phyloP scores from a whole-genome alignment of 2,888 invertebrate species.

The Pyralis farinalis region DNA sequence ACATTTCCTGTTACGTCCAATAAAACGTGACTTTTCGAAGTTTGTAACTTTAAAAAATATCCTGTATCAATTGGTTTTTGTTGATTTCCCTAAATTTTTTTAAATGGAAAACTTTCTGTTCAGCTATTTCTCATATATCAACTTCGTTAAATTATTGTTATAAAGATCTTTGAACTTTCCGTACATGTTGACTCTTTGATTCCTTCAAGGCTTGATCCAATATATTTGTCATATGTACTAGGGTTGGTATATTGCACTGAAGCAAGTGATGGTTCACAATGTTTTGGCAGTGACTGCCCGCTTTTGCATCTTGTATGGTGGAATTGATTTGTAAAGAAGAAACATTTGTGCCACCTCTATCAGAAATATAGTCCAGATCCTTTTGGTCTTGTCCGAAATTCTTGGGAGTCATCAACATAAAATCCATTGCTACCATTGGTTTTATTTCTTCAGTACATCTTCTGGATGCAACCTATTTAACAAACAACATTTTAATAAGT shows the following conservation, averaged over 20 bases:
- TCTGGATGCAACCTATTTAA: conserved; percentile 55
- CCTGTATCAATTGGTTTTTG: too few species aligned
- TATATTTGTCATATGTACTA: conserved; percentile 73
- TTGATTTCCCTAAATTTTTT: too few species aligned
- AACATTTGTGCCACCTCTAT: conserved; percentile 18
- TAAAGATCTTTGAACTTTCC: conserved; percentile 74
- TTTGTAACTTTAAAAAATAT: too few species aligned
- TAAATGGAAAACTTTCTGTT: too few species aligned
- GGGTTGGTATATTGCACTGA: conserved; percentile 79
- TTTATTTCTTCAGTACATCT: conserved; percentile 45
- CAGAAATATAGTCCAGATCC: conserved; percentile 13
- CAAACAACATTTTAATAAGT: conserved; percentile 1
- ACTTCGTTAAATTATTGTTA: conserved; percentile 29
- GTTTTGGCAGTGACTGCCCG: conserved; percentile 67
- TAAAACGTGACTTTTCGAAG: too few species aligned
- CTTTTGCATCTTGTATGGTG: conserved; percentile 55
- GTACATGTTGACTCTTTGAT: conserved; percentile 79
- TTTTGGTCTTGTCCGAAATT: conserved; percentile 39
- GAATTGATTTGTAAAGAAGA: conserved; percentile 38
- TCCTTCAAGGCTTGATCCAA: conserved; percentile 80
- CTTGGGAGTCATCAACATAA: conserved; percentile 57
- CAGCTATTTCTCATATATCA: too few species aligned
- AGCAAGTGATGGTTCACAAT: conserved; percentile 59
- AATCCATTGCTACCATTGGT: conserved; percentile 62
- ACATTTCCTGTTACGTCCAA: too few species aligned